Percentiles rank a stretch among this genome's conserved stretches.
phyloP scores from a whole-genome alignment of 2,113 vertebrate species.

The Numida meleagris region DNA sequence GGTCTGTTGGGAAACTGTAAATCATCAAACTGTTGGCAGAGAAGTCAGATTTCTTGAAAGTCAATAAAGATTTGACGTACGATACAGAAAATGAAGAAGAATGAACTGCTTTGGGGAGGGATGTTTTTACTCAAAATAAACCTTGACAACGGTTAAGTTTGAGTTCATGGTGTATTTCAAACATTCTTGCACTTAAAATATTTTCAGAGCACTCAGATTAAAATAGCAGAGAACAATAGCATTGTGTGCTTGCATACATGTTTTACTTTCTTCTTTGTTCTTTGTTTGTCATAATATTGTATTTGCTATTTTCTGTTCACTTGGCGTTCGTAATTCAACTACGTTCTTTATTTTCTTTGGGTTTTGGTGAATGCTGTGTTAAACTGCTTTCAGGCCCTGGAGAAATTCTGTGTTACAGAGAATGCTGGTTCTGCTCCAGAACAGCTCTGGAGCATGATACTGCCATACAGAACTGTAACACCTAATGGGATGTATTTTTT shows the following conservation, averaged over 20 bases:
- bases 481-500: background rate
- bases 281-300: background rate
- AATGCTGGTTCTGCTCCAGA: background rate
- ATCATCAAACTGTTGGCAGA: slow-evolving; percentile 26
- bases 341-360: background rate
- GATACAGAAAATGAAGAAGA: slow-evolving; percentile 21
- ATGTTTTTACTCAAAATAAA: slow-evolving; percentile 68
- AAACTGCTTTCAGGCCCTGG: background rate
- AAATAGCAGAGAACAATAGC: slow-evolving; percentile 17
- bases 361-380: background rate
- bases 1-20: background rate
- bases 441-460: background rate
- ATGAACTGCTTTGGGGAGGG: slow-evolving; percentile 9
- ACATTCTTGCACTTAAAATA: slow-evolving; percentile 46
- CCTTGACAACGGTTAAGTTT: slow-evolving; percentile 17
- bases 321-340: background rate
- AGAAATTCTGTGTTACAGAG: background rate
- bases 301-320: background rate
- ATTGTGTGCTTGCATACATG: background rate
- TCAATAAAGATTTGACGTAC: background rate
- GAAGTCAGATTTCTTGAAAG: slow-evolving; percentile 7
- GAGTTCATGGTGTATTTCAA: slow-evolving; percentile 46
- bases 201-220: slow-evolving; percentile 26
- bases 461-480: background rate
- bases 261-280: slow-evolving; percentile 12